phyloP scores from a whole-genome alignment of 2,888 invertebrate genomes.

The Phengaris arion region DNA sequence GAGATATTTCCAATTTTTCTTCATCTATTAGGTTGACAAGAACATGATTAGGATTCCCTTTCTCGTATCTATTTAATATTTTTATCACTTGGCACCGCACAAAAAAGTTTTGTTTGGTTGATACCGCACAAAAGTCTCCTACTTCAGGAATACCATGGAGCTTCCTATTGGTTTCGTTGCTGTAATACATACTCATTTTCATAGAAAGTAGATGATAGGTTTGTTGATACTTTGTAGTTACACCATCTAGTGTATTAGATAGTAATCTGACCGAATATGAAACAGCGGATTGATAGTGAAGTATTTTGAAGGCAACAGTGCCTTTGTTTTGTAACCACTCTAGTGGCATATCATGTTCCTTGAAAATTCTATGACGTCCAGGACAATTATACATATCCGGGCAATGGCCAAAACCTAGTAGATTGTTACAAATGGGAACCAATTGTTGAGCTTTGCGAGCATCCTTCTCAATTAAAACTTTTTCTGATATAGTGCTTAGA shows the following conservation, averaged over 20 bases:
- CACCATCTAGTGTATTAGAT: slow-evolving; percentile 45
- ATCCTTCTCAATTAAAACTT: slow-evolving; percentile 62
- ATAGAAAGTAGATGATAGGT: slow-evolving; percentile 56
- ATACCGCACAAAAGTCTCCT: slow-evolving; percentile 80
- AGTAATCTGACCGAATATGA: slow-evolving; percentile 80
- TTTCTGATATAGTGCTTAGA: slow-evolving; percentile 54
- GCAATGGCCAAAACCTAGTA: slow-evolving; percentile 84
- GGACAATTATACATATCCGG: slow-evolving; percentile 75
- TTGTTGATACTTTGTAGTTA: slow-evolving; percentile 53
- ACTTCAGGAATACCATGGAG: slow-evolving; percentile 64
- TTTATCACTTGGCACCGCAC: slow-evolving; percentile 79
- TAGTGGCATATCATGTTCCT: slow-evolving; percentile 73
- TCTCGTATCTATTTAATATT: slow-evolving; percentile 54
- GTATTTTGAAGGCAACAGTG: slow-evolving; percentile 77
- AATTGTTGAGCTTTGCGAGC: slow-evolving; percentile 59
- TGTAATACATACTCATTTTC: slow-evolving; percentile 63
- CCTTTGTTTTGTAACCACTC: slow-evolving; percentile 77
- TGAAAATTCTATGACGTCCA: slow-evolving; percentile 81
- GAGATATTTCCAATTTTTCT: slow-evolving; percentile 67
- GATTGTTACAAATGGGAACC: slow-evolving; percentile 78
- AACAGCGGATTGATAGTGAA: slow-evolving; percentile 80
- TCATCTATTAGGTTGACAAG: slow-evolving; percentile 81
- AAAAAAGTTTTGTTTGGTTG: slow-evolving; percentile 67
- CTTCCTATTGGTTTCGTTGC: slow-evolving; percentile 56
- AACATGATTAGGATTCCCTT: slow-evolving; percentile 54